phyloP scores from a whole-genome alignment of 2,888 invertebrate species.

The Penaeus monodon region DNA sequence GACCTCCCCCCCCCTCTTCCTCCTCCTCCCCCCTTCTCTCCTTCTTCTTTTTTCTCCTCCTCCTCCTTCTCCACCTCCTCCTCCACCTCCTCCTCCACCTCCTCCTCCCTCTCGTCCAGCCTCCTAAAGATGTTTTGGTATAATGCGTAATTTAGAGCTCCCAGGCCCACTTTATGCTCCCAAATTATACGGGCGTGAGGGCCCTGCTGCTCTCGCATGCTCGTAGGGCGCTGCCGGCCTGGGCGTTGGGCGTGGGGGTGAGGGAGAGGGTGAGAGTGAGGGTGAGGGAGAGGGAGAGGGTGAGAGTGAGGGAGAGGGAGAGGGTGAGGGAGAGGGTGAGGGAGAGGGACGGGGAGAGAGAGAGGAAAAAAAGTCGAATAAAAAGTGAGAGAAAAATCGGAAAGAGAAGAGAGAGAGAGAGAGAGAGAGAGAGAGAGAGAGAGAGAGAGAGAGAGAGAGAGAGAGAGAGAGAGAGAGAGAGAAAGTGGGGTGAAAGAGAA shows the following conservation, averaged over 20 bases:
- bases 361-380: no score
- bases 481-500: neutral
- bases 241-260: no score
- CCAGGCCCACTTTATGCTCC: no score
- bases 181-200: no score
- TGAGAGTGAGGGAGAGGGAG: no score
- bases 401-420: neutral
- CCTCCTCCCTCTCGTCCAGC: no score
- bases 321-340: neutral
- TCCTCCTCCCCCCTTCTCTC: neutral
- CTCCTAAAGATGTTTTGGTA: no score
- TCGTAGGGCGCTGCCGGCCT: no score
- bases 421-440: neutral
- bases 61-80: neutral
- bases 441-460: neutral
- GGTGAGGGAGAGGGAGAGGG: no score
- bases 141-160: no score
- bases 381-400: neutral
- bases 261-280: neutral
- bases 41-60: neutral
- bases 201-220: no score
- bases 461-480: neutral
- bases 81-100: neutral
- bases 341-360: neutral
- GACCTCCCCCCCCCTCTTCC: no score